Base-by-base conservation (phyloP, 2,888 invertebrate species). In the Augiades crinisus region DNA sequence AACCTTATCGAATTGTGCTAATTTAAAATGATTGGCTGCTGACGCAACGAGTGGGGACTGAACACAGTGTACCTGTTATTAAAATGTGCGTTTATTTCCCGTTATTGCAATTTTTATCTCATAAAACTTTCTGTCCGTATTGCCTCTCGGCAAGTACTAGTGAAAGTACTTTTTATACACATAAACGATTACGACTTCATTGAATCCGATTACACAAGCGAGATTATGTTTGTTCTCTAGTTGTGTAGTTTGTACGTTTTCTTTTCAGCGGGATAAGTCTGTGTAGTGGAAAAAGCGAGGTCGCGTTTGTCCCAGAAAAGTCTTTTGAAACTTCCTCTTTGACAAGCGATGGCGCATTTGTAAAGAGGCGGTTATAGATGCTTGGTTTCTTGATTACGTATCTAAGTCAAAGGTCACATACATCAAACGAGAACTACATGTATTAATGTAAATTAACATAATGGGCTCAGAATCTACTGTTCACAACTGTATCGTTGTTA, bases 1-100 rank as follows among this genome's bases (percentile, higher is more conserved):
- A 43, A 56, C 55, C 59, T 61, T 62, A 58, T 62, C 59, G 52
- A 62, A 59, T 62, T 50, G 56, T 55, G 36, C 21, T 50, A 40
- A 43, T 30, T 52, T 14, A 41, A 44, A 21, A 38, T 47, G 10
- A 33, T 38, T 31, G 37, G 6, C 16, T 41, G 10, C 17, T 27
- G 17, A 40, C 22, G 14, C 5, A 40, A 16, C 22, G 38, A 30
- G 14, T 22, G 14, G 16, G 12, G 6, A n/a, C 7, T 33, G 10
- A 33, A 2, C 10, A 3, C 10, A 24, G 16, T 7, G 31, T 21
- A 27, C 13, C 19, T n/a, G 27, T 14, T 12, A 22, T 47, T 40
- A 40, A 40, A 33, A 38, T 22, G 6, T 40, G 13, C 30, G 21
- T 47, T 47, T 47, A 47, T 38, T 21, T 47, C 16, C 40, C 14